Percentiles rank a stretch among this genome's conserved stretches.
Conservation (phyloP, 2,113 vertebrate genomes). For the Rhinogobius similis region DNA sequence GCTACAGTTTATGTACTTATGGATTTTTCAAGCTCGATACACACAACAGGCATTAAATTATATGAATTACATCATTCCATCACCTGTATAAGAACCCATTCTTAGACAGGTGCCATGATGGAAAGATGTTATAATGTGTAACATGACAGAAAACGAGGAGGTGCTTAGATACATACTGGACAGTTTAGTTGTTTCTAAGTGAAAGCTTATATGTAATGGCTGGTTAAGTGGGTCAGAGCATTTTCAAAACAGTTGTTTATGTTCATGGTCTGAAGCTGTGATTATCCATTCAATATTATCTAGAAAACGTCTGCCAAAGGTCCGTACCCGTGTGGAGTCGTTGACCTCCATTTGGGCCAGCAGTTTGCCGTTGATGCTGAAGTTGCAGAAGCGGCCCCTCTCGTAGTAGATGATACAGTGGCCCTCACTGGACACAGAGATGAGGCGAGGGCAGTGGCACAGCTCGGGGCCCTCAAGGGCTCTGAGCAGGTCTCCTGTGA, state of each 20-base stretch:
- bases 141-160: too few relatives aligned
- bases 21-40: neutral
- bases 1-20: neutral
- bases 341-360: slow-evolving; percentile 97
- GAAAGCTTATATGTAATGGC: too few relatives aligned
- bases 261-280: neutral
- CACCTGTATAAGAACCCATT: too few relatives aligned
- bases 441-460: slow-evolving; percentile 91
- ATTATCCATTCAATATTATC: neutral
- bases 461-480: slow-evolving; percentile 96
- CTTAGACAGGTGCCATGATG: too few relatives aligned
- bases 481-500: slow-evolving; percentile 95
- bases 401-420: slow-evolving; percentile 99
- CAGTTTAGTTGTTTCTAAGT: too few relatives aligned
- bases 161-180: too few relatives aligned
- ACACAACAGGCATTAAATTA: neutral
- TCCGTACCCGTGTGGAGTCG: slow-evolving; percentile 90
- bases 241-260: neutral
- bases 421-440: slow-evolving; percentile 98
- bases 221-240: neutral
- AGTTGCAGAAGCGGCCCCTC: slow-evolving; percentile 95
- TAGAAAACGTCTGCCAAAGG: neutral
- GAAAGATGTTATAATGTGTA: too few relatives aligned
- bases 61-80: too few relatives aligned
- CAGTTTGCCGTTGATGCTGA: slow-evolving; percentile 98